Conservation (phyloP, 2,888 invertebrate genomes). For the Dorcus parallelipipedus region DNA sequence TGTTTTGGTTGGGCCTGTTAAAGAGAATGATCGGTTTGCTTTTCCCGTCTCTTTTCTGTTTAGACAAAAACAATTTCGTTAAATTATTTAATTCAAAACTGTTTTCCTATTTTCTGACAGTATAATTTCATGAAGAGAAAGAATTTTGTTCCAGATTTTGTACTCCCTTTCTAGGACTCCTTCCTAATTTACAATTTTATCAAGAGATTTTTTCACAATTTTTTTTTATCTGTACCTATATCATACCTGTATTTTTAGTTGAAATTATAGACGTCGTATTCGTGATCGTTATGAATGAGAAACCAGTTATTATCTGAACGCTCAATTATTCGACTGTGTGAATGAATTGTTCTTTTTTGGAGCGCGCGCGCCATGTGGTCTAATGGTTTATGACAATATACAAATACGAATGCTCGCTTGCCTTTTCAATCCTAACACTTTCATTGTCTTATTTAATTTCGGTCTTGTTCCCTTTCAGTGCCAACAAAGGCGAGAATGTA, state of each 20-base stretch:
- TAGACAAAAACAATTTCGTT: no score
- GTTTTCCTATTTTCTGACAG: no score
- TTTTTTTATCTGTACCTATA: no score
- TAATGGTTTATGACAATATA: conserved; percentile 16
- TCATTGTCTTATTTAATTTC: conserved; percentile 19
- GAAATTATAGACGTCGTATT: not conserved
- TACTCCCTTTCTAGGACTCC: no score
- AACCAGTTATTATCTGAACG: conserved; percentile 36
- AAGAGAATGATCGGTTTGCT: no score
- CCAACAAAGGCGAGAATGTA: not conserved
- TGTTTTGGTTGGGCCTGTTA: no score
- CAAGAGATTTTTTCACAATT: no score
- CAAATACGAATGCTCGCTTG: conserved; percentile 3
- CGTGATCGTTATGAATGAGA: conserved; percentile 15
- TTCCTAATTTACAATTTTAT: no score
- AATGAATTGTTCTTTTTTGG: conserved; percentile 31
- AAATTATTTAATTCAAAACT: no score
- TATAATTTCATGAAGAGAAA: no score
- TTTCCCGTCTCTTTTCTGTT: no score
- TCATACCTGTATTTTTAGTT: not conserved
- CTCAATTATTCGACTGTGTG: conserved; percentile 32
- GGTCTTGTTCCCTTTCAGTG: not conserved
- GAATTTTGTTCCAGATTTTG: no score
- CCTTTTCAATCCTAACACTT: conserved; percentile 12
- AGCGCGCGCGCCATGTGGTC: conserved; percentile 33